Conservation (phyloP, 2,888 invertebrate species). For the Aporophyla lueneburgensis region DNA sequence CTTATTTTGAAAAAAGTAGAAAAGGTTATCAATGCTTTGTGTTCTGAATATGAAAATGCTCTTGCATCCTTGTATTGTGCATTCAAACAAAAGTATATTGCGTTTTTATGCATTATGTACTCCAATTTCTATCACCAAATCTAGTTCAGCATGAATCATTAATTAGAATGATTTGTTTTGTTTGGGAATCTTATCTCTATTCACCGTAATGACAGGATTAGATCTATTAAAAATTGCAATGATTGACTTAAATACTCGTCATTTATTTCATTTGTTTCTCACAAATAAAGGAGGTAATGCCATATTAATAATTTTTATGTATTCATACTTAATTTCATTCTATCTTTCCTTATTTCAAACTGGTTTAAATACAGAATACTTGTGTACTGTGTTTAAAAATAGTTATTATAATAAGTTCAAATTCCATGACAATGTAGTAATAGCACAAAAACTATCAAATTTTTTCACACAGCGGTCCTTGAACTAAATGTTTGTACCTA, state of each 20-base stretch:
- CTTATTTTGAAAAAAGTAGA: constrained; percentile 61
- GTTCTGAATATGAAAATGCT: constrained; percentile 34
- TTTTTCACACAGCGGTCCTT: constrained; percentile 47
- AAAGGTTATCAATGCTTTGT: constrained; percentile 53
- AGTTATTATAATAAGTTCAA: not conserved
- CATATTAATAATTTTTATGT: not conserved
- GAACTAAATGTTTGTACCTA: not conserved
- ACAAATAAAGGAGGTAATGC: constrained; percentile 1
- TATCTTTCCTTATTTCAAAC: not conserved
- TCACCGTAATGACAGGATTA: constrained; percentile 2
- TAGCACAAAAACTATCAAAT: constrained; percentile 24
- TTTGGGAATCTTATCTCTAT: constrained; percentile 18
- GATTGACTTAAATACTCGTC: not conserved
- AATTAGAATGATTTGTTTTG: constrained; percentile 44
- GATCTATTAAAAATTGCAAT: not conserved
- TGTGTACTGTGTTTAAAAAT: constrained; percentile 11
- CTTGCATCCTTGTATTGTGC: not conserved
- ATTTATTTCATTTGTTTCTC: not conserved
- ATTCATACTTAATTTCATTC: not conserved
- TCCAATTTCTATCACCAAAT: constrained; percentile 12
- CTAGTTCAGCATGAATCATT: constrained; percentile 51
- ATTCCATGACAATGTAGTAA: constrained; percentile 32
- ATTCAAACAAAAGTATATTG: not conserved
- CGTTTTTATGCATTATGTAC: not conserved
- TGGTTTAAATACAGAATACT: not conserved